These are phyloP conservation scores for Mungos mungo DNA, from an alignment of 2,113 vertebrate species.

Conservation along the genomic window DNA sequence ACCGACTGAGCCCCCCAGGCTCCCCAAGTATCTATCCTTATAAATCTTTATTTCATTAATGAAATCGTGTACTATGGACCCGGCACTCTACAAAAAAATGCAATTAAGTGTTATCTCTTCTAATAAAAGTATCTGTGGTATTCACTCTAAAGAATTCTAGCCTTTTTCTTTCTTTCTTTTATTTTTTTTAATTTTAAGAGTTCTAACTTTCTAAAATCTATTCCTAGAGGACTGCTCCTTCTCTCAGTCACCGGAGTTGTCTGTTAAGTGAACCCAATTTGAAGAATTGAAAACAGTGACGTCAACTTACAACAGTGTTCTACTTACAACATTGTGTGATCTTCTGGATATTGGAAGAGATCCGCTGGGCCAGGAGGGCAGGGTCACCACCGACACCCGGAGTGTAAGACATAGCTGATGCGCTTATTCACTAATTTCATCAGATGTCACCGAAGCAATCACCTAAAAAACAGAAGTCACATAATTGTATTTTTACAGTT, in stretches of 20 bases:
- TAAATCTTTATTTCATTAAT: conserved; percentile 14
- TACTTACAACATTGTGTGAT: conserved; percentile 90
- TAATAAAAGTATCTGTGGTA: not conserved
- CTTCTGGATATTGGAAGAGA: conserved; percentile 90
- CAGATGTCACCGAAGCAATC: conserved; percentile 55
- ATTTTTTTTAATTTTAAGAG: not conserved
- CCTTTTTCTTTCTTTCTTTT: not conserved
- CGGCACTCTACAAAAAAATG: not conserved
- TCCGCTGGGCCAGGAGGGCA: conserved; percentile 84
- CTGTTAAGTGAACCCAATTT: not conserved
- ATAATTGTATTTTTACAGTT: conserved; percentile 20
- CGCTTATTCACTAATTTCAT: conserved; percentile 68
- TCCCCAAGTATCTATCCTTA: not conserved
- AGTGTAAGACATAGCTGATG: conserved; percentile 82
- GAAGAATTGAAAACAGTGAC: conserved; percentile 12
- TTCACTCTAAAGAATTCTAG: not conserved
- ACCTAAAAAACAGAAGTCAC: conserved; percentile 71
- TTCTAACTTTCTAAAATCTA: not conserved
- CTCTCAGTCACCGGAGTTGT: not conserved
- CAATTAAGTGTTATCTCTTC: not conserved
- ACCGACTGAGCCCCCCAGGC: too few relatives aligned
- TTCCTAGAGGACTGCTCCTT: not conserved
- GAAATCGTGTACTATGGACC: not conserved
- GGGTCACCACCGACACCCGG: conserved; percentile 79
- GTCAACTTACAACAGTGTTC: not conserved